phyloP scores from a whole-genome alignment of 2,888 invertebrate species.

The Amitus sp. region DNA sequence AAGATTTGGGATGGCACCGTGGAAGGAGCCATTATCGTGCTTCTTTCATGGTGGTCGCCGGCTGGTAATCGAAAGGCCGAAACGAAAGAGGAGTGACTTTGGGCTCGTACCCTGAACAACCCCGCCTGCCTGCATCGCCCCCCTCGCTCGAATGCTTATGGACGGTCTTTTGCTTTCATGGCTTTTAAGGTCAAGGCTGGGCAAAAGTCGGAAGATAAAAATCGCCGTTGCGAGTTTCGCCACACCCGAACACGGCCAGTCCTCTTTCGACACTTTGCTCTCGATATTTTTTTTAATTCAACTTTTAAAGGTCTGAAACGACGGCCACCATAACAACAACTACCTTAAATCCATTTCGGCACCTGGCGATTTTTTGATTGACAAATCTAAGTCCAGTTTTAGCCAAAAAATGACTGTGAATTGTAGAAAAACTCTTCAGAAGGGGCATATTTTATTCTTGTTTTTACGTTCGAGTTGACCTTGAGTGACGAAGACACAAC shows the following conservation, averaged over 20 bases:
- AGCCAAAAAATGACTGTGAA: too few relatives aligned
- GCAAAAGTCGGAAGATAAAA: slow-evolving; percentile 40
- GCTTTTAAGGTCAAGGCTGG: slow-evolving; percentile 50
- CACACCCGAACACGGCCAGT: slow-evolving; percentile 27
- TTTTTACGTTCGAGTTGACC: too few relatives aligned
- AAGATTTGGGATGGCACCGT: slow-evolving; percentile 48
- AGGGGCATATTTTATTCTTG: too few relatives aligned
- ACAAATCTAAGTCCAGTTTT: too few relatives aligned
- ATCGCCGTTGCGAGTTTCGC: slow-evolving; percentile 29
- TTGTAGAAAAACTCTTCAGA: too few relatives aligned
- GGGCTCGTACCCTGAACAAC: slow-evolving; percentile 46
- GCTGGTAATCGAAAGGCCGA: slow-evolving; percentile 44
- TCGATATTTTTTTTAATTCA: slow-evolving; percentile 21
- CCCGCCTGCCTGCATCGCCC: slow-evolving; percentile 48
- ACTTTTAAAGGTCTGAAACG: too few relatives aligned
- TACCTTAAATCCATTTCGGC: too few relatives aligned
- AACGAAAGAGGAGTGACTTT: slow-evolving; percentile 57
- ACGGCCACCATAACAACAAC: too few relatives aligned
- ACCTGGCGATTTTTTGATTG: too few relatives aligned
- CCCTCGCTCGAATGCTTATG: slow-evolving; percentile 37
- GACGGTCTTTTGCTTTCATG: slow-evolving; percentile 39
- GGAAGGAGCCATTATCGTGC: slow-evolving; percentile 45
- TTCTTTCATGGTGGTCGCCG: slow-evolving; percentile 50
- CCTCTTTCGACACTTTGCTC: slow-evolving; percentile 37
- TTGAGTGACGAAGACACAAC: too few relatives aligned